These are phyloP conservation scores for Podarcis raffonei DNA, from an alignment of 2,113 vertebrate genomes.

Conservation along the genomic window DNA sequence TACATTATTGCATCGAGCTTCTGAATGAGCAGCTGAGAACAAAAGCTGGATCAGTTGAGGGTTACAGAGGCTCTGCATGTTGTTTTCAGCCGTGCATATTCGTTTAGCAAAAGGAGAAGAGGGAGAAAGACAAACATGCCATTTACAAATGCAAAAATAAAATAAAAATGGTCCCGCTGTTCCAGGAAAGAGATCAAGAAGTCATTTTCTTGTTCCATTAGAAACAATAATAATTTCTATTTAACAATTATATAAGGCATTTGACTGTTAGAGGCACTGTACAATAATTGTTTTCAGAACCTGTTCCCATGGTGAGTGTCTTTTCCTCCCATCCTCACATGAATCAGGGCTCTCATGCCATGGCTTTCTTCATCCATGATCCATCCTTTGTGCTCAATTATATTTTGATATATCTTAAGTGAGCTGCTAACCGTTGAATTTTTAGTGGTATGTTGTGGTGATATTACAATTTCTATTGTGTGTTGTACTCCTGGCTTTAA, in stretches of 20 bases:
- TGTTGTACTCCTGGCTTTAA: too few relatives aligned
- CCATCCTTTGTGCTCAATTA: background rate
- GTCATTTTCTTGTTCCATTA: background rate
- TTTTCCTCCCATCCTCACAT: background rate
- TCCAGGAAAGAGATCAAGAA: background rate
- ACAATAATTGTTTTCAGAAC: background rate
- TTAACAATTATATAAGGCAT: background rate
- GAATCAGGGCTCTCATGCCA: background rate
- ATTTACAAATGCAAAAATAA: background rate
- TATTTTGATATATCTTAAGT: too few relatives aligned
- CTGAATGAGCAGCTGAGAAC: background rate
- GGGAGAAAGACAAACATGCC: background rate
- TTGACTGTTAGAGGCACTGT: background rate
- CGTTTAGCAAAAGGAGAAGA: slow-evolving; percentile 1
- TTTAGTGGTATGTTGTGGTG: too few relatives aligned
- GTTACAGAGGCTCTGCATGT: background rate
- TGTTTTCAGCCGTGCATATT: background rate
- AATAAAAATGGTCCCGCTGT: background rate
- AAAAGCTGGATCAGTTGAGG: background rate
- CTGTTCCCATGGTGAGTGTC: background rate
- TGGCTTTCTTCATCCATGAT: background rate
- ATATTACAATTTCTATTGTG: too few relatives aligned
- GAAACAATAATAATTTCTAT: background rate
- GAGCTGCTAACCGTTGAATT: too few relatives aligned
- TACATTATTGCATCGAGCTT: background rate